phyloP scores from a whole-genome alignment of 2,797 vertebrate genomes.

The Bradypus variegatus region DNA sequence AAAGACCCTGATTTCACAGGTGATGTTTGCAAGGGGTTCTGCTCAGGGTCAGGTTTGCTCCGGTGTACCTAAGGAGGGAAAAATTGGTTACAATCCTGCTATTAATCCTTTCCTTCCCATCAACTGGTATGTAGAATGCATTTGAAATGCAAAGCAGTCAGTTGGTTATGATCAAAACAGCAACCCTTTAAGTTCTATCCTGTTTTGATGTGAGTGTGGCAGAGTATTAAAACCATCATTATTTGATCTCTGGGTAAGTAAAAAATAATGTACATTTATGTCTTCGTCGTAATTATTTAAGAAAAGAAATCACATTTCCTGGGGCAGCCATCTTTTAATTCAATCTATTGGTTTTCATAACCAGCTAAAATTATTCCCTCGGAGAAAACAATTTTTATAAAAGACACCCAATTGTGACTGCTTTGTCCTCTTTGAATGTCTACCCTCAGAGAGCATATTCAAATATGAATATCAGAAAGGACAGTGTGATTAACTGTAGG shows the following conservation, averaged over 20 bases:
- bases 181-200: not conserved
- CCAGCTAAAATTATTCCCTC: not conserved
- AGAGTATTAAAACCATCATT: not conserved
- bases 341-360: not conserved
- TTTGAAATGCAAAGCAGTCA: not conserved
- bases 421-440: not conserved
- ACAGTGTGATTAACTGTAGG: not conserved
- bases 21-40: not conserved
- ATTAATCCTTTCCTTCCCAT: not conserved
- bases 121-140: not conserved
- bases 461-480: not conserved
- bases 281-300: not conserved
- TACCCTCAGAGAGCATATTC: not conserved
- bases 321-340: not conserved
- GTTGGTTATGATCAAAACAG: not conserved
- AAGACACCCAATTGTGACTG: not conserved
- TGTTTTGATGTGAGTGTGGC: not conserved
- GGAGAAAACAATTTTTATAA: not conserved
- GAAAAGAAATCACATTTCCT: not conserved
- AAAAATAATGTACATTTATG: not conserved
- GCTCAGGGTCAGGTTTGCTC: not conserved
- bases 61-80: not conserved
- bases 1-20: not conserved
- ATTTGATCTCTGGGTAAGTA: not conserved
- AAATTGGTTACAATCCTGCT: not conserved